Base-by-base conservation (phyloP, 2,888 invertebrate species). In the Mimumesa dahlbomi region DNA sequence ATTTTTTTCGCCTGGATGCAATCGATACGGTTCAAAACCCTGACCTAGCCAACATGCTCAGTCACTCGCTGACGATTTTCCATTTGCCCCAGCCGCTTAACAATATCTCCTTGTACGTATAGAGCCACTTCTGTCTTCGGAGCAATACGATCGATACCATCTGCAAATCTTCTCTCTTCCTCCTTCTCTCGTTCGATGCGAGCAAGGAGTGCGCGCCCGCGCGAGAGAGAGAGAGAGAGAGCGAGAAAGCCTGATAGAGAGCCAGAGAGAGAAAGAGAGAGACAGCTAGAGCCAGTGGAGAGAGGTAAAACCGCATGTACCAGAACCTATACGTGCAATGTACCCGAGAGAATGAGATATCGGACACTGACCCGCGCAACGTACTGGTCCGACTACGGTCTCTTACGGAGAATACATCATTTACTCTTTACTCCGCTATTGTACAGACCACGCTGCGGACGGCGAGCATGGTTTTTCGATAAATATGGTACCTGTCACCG, bases 341-440 rank as follows among this genome's bases (percentile, higher is more conserved):
- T 59, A 69, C 59, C 59, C 64, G 57, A 62, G 66, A 70, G 73
- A 77, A 77, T 74, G 77, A 79, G 80, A 79, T 79, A 74, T 80
- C 79, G 80, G 77, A 71, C 80, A 80, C 74, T 79, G 79, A 79
- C 79, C 79, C 69, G 71, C 77, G 69, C 74, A 74, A 77, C 59
- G 62, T 70, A 61, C 53, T 54, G 62, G 62, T 65, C 25, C 73
- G 61, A 46, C 70, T 49, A 54, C 62, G 62, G 48, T 54, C 45
- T 65, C 63, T 61, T 57, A 36, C 46, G 22, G 58, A 46, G 66
- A 62, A 78, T 70, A 67, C 68, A 76, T 78, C 69, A 73, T 70
- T 70, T 70, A 64, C 66, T 65, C 74, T 64, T 69, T 73, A 54
- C 74, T 45, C 59, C 48, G 68, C 64, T 56, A 74, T 74, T 76